Percentiles rank a stretch among this genome's conserved stretches.
These are phyloP conservation scores for Eristalis tenax DNA, from an alignment of 2,888 invertebrate genomes.

Conservation along the genomic window DNA sequence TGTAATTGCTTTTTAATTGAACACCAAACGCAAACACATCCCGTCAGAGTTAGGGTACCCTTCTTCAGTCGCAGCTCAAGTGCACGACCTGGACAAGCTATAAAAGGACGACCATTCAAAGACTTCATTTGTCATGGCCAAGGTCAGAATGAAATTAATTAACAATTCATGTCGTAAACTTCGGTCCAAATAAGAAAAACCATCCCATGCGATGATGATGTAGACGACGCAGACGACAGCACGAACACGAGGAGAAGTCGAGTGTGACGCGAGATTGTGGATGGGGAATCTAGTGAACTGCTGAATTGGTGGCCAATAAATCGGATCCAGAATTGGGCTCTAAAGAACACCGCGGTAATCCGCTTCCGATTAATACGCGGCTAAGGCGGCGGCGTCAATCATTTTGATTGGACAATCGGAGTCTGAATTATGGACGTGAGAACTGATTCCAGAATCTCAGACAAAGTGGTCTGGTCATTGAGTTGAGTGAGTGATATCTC, in stretches of 20 bases:
- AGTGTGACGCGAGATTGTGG: neutral
- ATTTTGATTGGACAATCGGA: slow-evolving; percentile 61
- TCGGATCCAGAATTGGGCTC: slow-evolving; percentile 40
- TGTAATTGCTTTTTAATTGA: slow-evolving; percentile 59
- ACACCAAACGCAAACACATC: slow-evolving; percentile 24
- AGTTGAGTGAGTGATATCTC: slow-evolving; percentile 39
- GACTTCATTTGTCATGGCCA: slow-evolving; percentile 39
- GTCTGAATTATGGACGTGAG: slow-evolving; percentile 50
- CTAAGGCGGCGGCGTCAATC: slow-evolving; percentile 49
- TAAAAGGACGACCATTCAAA: slow-evolving; percentile 31
- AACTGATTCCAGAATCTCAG: slow-evolving; percentile 38
- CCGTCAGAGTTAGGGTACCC: neutral
- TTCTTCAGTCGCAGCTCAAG: neutral
- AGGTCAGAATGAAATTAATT: slow-evolving; percentile 51
- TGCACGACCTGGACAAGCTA: slow-evolving; percentile 19
- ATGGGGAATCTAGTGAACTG: neutral
- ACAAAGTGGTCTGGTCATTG: slow-evolving; percentile 5
- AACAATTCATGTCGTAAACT: slow-evolving; percentile 51
- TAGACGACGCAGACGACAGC: neutral
- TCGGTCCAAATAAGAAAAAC: slow-evolving; percentile 12
- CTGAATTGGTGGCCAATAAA: slow-evolving; percentile 31
- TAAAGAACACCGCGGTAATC: slow-evolving; percentile 48
- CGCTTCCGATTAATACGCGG: slow-evolving; percentile 46
- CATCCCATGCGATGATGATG: neutral
- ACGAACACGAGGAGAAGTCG: neutral